A percentile compares a stretch with the other conserved stretches of the same genome.
These are phyloP conservation scores for Macquaria australasica DNA, from an alignment of 2,113 vertebrate genomes.

Conservation along the genomic window DNA sequence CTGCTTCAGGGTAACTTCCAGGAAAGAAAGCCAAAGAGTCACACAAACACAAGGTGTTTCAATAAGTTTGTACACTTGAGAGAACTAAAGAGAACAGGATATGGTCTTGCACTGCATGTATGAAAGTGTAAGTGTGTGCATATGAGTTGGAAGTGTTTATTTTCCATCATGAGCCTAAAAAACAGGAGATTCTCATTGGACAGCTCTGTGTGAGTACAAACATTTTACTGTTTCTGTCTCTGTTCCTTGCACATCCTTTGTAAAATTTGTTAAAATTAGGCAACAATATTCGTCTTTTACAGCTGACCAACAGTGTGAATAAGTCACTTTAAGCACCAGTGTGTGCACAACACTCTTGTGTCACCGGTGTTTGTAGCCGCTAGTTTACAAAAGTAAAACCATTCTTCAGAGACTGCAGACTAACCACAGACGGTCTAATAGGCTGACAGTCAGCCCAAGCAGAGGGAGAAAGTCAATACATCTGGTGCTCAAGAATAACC, in stretches of 20 bases:
- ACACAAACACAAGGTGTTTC: not conserved
- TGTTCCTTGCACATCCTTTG: not conserved
- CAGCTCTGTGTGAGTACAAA: conserved; percentile 78
- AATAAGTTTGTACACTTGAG: not conserved
- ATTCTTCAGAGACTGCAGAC: conserved; percentile 29
- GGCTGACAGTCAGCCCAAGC: not conserved
- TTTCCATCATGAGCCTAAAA: conserved; percentile 64
- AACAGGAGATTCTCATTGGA: conserved; percentile 78
- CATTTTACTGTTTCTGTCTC: not conserved
- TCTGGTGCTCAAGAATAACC: conserved; percentile 6
- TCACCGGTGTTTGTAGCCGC: not conserved
- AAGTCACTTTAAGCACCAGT: not conserved
- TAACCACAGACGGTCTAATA: conserved; percentile 15
- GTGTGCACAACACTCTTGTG: not conserved
- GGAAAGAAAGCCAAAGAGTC: conserved; percentile 3
- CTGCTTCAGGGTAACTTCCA: not conserved
- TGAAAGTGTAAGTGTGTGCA: not conserved
- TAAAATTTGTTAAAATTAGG: not conserved
- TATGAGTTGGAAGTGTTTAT: not conserved
- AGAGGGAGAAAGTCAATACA: not conserved
- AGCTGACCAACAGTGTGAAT: not conserved
- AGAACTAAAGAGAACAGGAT: too few relatives aligned
- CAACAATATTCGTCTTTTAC: not conserved
- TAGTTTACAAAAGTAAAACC: conserved; percentile 34
- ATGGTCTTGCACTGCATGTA: not conserved